phyloP scores from a whole-genome alignment of 2,888 invertebrate genomes.

The Parochlus steinenii region DNA sequence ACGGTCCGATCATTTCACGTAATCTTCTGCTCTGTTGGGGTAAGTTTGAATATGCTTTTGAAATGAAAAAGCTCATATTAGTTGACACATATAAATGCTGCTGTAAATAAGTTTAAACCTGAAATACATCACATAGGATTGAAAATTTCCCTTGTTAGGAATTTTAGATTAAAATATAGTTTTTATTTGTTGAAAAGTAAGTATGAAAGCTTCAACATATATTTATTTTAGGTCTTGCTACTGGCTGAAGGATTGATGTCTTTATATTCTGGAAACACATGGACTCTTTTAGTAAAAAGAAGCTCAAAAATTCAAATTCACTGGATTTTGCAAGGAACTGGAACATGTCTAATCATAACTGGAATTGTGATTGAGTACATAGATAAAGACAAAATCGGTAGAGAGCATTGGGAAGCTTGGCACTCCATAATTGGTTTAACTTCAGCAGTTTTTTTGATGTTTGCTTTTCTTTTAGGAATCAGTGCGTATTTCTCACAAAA shows the following conservation, averaged over 20 bases:
- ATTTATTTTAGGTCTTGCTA: too few species aligned
- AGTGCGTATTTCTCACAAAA: neutral
- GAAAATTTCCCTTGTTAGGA: too few species aligned
- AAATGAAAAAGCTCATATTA: too few species aligned
- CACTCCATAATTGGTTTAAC: conserved; percentile 1
- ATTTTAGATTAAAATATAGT: too few species aligned
- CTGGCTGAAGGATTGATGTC: conserved; percentile 34
- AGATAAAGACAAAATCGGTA: neutral
- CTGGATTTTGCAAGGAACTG: conserved; percentile 36
- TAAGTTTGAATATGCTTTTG: conserved; percentile 1
- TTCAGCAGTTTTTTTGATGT: neutral
- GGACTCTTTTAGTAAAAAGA: conserved; percentile 31
- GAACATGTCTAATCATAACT: conserved; percentile 32
- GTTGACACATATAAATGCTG: too few species aligned
- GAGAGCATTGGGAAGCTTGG: neutral
- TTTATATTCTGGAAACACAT: conserved; percentile 33
- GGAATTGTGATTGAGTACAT: conserved; percentile 24
- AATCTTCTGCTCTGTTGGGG: conserved; percentile 7
- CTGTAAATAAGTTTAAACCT: too few species aligned
- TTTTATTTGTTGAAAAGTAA: too few species aligned
- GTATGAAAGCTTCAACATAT: too few species aligned
- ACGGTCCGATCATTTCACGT: conserved; percentile 3
- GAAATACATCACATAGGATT: too few species aligned
- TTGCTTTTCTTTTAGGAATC: neutral
- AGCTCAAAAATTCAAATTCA: conserved; percentile 33